Base-by-base conservation (phyloP, 2,113 vertebrate species). In the Paramormyrops kingsleyae region DNA sequence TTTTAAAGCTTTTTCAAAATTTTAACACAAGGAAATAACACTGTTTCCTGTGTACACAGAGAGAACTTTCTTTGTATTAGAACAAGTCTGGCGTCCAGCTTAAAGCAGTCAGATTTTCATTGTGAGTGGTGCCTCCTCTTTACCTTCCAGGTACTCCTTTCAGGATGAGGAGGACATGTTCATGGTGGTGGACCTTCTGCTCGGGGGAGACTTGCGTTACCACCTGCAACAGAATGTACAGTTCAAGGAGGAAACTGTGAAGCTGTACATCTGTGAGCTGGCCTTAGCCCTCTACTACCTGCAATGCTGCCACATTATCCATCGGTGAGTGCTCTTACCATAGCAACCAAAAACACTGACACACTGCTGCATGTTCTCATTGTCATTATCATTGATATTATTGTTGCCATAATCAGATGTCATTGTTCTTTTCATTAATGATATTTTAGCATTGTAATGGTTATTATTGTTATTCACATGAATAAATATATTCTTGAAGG, bases 91-190 rank as follows among this genome's bases (percentile, higher is more conserved):
- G 1, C 27, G 2, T 70, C 66, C 27, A 70, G 3, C 27, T 70
- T 19, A n/a, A 4, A 74, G 66, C 27, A 74, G 24, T 70, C 24
- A 62, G 6, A 62, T n/a, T 62, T 9, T 62, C 24, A n/a, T n/a
- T 9, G 56, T 62, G 39, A 84, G 44, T 46, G 39, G 24, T n/a
- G 44, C 0, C n/a, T 70, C 9, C 44, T 46, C 5, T 88, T 62
- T 27, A 1, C 88, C 88, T 92, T 17, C 0, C 96, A 99, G 99
- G 99, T 99, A 98, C 94, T 99, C 99, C 0, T 99, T 99, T 94
- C 99, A 99, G 95, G 99, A 99, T 0, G 99, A 99, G 94, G 99
- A 99, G 94, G 99, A 99, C 95, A 99, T 99, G 98, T 99, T 99
- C 93, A 99, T 99, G 98, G 99, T 99, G 89, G 99, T 99, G 91